Evolutionary conservation across 1,140 invertebrate species (phyloP), one percentile per base, ranked within the genome.

Genomic region (Procambarus virginalis): DNA sequence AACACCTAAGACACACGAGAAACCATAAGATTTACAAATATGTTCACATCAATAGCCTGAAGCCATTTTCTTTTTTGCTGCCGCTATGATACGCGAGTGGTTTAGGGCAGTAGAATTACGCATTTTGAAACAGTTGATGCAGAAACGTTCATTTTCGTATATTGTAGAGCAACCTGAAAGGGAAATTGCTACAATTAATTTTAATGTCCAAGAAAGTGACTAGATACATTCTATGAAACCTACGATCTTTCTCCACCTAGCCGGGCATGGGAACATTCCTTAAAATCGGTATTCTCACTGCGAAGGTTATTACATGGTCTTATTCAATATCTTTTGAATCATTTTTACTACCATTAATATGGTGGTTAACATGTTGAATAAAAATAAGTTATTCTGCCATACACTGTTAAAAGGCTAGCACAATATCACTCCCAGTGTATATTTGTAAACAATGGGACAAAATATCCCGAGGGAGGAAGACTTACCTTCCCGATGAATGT

Each of bases 21-120:
- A 4, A 64, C 17, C 17, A 17, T 20, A 17, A 64, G 17, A 12
- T 17, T 64, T 64, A 17, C 12, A 64, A 20, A 17, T 64, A 64
- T 17, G n/a, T 64, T 14, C 60, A 49, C 48, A 84, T 77, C 80
- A 91, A 83, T 84, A 91, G 14, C 91, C 91, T 22, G 91, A 89
- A 22, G 91, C 91, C 91, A 92, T 92, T 75, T 92, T 92, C 73
- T 90, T 92, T 55, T 92, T 92, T 45, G 91, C 91, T 49, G 91
- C 91, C 17, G 91, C 91, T 34, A 92, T 92, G 84, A 92, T 92
- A 22, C 91, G 82, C 46, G 89, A 90, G 81, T 92, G 91, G 64
- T 90, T 92, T 17, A 92, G 85, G 20, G 89, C 85, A 10, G 91
- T 92, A 20, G 84, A 68, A 34, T 92, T 92, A 45, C 89, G 85